Percentiles rank a stretch among this genome's conserved stretches.
phyloP scores from a whole-genome alignment of 2,797 vertebrate genomes.

The Peromyscus melanophrys region DNA sequence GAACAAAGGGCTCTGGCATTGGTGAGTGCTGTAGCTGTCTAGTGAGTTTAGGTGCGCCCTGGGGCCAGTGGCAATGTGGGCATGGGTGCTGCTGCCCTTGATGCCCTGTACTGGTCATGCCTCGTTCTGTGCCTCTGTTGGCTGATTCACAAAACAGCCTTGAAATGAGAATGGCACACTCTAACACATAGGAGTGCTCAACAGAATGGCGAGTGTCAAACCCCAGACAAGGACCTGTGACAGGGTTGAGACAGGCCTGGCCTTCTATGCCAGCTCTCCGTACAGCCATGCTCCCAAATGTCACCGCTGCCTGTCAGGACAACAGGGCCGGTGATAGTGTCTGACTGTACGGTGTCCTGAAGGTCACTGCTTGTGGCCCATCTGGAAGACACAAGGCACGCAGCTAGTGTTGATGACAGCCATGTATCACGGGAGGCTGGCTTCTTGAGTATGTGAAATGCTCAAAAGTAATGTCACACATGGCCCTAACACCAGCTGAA shows the following conservation, averaged over 20 bases:
- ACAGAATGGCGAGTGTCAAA: not conserved
- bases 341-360: not conserved
- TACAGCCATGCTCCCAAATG: not conserved
- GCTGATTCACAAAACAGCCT: not conserved
- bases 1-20: not conserved
- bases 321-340: not conserved
- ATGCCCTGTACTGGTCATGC: not conserved
- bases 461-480: not conserved
- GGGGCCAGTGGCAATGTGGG: not conserved
- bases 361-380: not conserved
- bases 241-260: not conserved
- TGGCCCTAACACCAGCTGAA: not conserved
- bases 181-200: not conserved
- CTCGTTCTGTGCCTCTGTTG: not conserved
- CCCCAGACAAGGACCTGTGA: not conserved
- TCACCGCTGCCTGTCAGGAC: not conserved
- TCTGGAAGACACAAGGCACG: not conserved
- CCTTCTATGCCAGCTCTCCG: not conserved
- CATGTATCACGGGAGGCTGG: rapidly evolving
- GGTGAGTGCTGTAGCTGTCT: slow-evolving; percentile 13
- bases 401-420: not conserved
- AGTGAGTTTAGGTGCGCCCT: not conserved
- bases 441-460: not conserved
- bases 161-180: not conserved
- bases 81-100: not conserved